Percentiles rank a stretch among this genome's conserved stretches.
These are phyloP conservation scores for Plumapathes pennacea DNA, from an alignment of 92 coral and sea anemone species.

Conservation along the genomic window DNA sequence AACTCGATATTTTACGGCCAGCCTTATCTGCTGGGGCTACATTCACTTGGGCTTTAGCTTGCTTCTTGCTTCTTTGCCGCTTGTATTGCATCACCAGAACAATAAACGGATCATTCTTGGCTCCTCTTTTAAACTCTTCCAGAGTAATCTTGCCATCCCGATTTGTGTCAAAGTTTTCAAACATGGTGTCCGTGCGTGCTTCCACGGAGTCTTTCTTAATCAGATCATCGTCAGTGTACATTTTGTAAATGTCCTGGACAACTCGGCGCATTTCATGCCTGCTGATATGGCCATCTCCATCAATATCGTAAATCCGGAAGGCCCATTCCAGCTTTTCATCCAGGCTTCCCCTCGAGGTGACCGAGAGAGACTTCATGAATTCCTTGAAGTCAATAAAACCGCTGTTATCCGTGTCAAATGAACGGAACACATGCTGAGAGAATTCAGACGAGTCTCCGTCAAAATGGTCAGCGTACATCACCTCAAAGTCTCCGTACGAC, in stretches of 20 bases:
- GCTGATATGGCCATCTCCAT: constrained; percentile 84
- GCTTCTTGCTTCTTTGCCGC: no score
- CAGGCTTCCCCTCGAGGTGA: constrained; percentile 85
- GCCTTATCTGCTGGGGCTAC: no score
- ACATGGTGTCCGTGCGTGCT: constrained; percentile 77
- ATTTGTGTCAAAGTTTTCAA: constrained; percentile 75
- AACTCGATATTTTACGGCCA: no score
- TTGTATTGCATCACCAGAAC: constrained; percentile 88
- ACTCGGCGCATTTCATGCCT: constrained; percentile 84
- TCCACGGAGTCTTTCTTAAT: constrained; percentile 64
- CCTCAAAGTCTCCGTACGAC: constrained; percentile 66
- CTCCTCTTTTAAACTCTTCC: constrained; percentile 84
- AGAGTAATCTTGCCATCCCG: constrained; percentile 78
- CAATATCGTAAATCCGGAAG: constrained; percentile 84
- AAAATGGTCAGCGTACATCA: constrained; percentile 86
- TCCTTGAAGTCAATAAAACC: constrained; percentile 92
- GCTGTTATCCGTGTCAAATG: constrained; percentile 83
- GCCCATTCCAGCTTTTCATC: constrained; percentile 99
- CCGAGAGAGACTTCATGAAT: constrained; percentile 82
- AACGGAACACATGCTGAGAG: constrained; percentile 88
- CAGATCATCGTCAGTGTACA: constrained; percentile 57
- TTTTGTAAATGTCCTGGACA: constrained; percentile 70
- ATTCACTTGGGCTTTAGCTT: no score
- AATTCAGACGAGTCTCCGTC: constrained; percentile 91
- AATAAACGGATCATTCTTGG: constrained; percentile 84